Evolutionary conservation across 2,888 invertebrate species (phyloP), one percentile per base, ranked within the genome.

Genomic region (Xylota segnis): DNA sequence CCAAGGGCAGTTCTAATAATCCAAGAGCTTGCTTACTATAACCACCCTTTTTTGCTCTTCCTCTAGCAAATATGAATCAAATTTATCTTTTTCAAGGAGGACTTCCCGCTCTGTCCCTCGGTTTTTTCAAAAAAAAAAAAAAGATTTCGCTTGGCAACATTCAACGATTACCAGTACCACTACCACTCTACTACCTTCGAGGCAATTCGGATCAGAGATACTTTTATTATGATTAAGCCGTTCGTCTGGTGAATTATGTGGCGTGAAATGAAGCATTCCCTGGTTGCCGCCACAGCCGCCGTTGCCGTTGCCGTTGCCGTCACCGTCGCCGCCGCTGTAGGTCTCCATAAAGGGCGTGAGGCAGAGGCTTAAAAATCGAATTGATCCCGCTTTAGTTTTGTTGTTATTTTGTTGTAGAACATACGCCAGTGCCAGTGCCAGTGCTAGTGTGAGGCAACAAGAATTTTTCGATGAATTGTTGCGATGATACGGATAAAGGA

Each of bases 221-320:
- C 86, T 72, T 82, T 86, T 82, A 86, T 82, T 82, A 82, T 86
- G 86, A 86, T 86, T 82, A 86, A 86, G 82, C 86, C 81, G 86
- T 86, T 86, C 86, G 54, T 37, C 34, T 71, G 52, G 71, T 82
- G 86, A 86, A 82, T 82, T 86, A 86, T 86, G 86, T 76, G 82
- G 76, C 82, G 86, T 86, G 75, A 86, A 86, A 82, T 81, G 76
- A 66, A 82, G 72, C 61, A 76, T 86, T 84, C 58, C 16, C 43
- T 76, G 61, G 40, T 66, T 56, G 72, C 82, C 71, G 52, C 23
- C 59, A 52, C 68, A 65, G 16, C 27, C 32, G 32, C 58, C 83
- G n/a, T n/a, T n/a, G n/a, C n/a, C n/a, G n/a, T n/a, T n/a, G n/a
- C n/a, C 12, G 34, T 32, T 32, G 32, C 32, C 32, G 32, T 5